Evolutionary conservation across 1,140 invertebrate genomes (phyloP).

Genomic region (Drosophila ananassae): DNA sequence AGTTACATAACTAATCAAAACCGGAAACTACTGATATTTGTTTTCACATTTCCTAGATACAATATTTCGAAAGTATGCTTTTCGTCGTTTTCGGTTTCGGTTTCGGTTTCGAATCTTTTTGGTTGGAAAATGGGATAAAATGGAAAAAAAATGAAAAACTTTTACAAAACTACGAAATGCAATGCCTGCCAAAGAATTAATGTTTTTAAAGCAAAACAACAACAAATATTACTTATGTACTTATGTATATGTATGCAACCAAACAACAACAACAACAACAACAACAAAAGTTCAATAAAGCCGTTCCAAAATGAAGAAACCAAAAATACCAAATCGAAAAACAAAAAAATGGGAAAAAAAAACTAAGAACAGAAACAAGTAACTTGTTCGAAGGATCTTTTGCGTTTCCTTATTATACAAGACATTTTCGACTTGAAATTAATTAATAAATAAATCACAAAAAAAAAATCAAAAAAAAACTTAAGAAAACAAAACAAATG

Average conservation of each 20-base stretch:
- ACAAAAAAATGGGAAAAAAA: slow-evolving; percentile 30
- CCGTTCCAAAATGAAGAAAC: slow-evolving; percentile 81
- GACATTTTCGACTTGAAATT: slow-evolving; percentile 44
- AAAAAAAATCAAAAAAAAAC: slow-evolving; percentile 5
- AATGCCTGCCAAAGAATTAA: slow-evolving; percentile 83
- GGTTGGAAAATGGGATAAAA: slow-evolving; percentile 20
- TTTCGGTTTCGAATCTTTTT: slow-evolving; percentile 57
- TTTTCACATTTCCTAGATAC: slow-evolving; percentile 12
- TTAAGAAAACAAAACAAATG: slow-evolving; percentile 15
- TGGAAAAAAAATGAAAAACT: slow-evolving; percentile 37
- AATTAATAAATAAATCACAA: slow-evolving; percentile 2
- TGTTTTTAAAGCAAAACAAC: slow-evolving; percentile 60
- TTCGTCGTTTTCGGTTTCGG: slow-evolving; percentile 20
- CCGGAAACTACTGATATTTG: slow-evolving; percentile 28
- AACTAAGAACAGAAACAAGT: slow-evolving; percentile 39
- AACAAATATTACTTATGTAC: slow-evolving; percentile 72
- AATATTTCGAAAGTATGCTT: slow-evolving; percentile 35
- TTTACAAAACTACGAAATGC: slow-evolving; percentile 84
- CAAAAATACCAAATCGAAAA: slow-evolving; percentile 43
- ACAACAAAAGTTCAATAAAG: slow-evolving; percentile 83
- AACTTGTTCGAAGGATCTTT: slow-evolving; percentile 73
- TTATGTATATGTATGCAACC: slow-evolving; percentile 67
- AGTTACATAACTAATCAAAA: slow-evolving; percentile 31
- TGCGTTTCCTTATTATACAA: slow-evolving; percentile 75
- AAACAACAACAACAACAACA: slow-evolving; percentile 65